Conservation (phyloP, 2,797 vertebrate species). For the Coendou prehensilis region DNA sequence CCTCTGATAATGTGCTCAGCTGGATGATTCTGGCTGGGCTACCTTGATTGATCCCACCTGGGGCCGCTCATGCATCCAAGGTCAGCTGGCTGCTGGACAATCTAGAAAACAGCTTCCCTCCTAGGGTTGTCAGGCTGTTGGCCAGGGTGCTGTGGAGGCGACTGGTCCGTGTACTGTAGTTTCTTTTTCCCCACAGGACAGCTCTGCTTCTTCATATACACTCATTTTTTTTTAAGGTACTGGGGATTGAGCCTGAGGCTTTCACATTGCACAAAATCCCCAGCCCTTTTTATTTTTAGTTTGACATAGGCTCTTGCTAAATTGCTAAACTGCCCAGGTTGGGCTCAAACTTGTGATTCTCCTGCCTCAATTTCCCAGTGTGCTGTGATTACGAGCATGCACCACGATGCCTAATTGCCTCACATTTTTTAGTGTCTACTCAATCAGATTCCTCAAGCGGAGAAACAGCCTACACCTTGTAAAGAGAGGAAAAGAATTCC, state of each 20-base stretch:
- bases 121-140: neutral
- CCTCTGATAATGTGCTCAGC: neutral
- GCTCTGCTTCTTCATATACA: neutral
- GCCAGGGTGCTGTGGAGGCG: neutral
- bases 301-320: neutral
- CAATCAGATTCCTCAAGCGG: neutral
- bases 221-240: too few relatives aligned
- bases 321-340: neutral
- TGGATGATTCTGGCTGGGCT: neutral
- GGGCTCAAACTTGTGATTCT: neutral
- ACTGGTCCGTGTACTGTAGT: neutral
- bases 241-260: too few relatives aligned
- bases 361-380: neutral
- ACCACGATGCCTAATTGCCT: neutral
- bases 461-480: neutral
- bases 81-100: neutral
- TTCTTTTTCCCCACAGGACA: neutral
- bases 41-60: neutral
- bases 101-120: neutral
- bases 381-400: neutral
- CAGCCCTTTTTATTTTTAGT: neutral
- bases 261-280: neutral
- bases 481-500: conserved; percentile 3
- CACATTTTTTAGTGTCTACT: neutral
- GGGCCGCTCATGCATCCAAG: neutral